Evolutionary conservation across 2,797 vertebrate genomes (phyloP), one percentile per base, ranked within the genome.

Genomic region (Protonibea diacanthus): DNA sequence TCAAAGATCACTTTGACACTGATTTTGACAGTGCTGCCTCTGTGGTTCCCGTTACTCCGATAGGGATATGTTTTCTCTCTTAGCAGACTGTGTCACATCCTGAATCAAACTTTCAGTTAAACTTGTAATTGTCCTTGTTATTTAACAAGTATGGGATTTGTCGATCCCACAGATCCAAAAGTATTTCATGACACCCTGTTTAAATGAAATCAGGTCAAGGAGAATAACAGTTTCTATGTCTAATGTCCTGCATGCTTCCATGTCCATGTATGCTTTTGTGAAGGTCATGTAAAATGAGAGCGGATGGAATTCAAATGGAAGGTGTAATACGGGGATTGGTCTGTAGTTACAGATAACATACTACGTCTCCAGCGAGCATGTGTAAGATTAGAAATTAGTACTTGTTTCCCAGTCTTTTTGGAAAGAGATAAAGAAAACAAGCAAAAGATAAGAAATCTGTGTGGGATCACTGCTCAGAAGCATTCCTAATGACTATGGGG

Each of bases 401-500:
- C 18, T 49, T 68, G 14, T 79, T 79, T 23, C n/a, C 56, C 2
- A 20, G 25, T 40, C 6, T 67, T 27, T 38, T 52, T 25, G 0
- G 7, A 20, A n/a, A 29, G 47, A 74, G 13, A 55, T 11, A 48
- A 68, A 38, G 5, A 67, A 23, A 71, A 62, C 8, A 44, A 48
- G 38, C 21, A 3, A 65, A 49, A 47, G 51, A 71, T 21, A 12
- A 68, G 4, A 29, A 29, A 63, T 51, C 2, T 10, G 11, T 76
- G 58, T 47, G 25, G 40, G 27, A 59, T 76, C 60, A 53, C 0
- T 76, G 65, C 73, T 79, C 68, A 20, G 38, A 58, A 60, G 38
- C 58, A 71, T 58, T 67, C 14, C 11, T 63, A 71, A 61, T 65
- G 42, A 65, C 61, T 23, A 57, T 21, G 9, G 15, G 40, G 45